These are phyloP conservation scores for Forbesichthys papilliferus DNA, from an alignment of 2,113 vertebrate species.

Conservation along the genomic window DNA sequence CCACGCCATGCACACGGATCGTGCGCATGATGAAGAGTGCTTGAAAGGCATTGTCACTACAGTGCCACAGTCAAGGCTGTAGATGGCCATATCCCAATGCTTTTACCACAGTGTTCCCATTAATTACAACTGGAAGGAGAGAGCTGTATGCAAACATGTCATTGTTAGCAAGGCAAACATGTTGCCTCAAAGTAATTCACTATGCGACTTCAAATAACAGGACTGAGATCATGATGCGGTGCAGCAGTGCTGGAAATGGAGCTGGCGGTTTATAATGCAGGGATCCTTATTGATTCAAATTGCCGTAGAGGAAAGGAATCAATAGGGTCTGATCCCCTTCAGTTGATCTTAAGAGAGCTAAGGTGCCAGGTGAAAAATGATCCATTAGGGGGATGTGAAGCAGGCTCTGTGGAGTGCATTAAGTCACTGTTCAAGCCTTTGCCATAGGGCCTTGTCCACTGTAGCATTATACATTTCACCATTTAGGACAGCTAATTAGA, in stretches of 20 bases:
- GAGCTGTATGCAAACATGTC: background rate
- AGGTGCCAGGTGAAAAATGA: conserved; percentile 70
- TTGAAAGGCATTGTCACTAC: conserved; percentile 40
- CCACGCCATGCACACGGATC: conserved; percentile 43
- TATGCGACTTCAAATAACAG: conserved; percentile 32
- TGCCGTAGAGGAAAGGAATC: conserved; percentile 52
- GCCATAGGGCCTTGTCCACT: conserved; percentile 23
- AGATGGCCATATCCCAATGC: conserved; percentile 32
- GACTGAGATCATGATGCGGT: conserved; percentile 33
- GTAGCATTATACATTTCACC: conserved; percentile 35
- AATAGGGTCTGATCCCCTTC: conserved; percentile 62
- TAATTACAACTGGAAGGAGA: conserved; percentile 36
- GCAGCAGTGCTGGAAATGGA: conserved; percentile 33
- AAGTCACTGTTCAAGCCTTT: conserved; percentile 59
- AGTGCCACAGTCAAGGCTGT: conserved; percentile 20
- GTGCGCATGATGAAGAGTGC: conserved; percentile 44
- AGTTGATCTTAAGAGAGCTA: conserved; percentile 66
- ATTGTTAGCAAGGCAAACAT: conserved; percentile 29
- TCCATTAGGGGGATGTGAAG: conserved; percentile 61
- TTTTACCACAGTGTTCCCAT: conserved; percentile 26
- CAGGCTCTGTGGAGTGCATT: conserved; percentile 55
- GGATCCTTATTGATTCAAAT: conserved; percentile 62
- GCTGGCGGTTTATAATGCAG: conserved; percentile 51
- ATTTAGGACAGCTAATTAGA: background rate
- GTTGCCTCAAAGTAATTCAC: conserved; percentile 38